Conservation (phyloP, 1,140 invertebrate genomes). For the Drosophila elegans region DNA sequence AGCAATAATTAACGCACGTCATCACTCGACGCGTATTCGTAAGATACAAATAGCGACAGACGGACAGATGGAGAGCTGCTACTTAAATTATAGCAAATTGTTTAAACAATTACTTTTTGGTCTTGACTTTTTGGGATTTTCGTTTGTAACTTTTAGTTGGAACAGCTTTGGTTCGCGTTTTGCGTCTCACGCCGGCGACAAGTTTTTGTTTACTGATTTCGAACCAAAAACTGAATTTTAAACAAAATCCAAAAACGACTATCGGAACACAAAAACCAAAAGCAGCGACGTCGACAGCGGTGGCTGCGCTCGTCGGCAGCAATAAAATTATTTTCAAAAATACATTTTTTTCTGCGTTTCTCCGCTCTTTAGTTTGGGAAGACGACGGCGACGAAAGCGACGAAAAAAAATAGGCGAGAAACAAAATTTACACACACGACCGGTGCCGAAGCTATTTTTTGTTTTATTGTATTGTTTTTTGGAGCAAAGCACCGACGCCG, state of each 20-base stretch:
- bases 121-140: slow-evolving; percentile 22
- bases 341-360: slow-evolving; percentile 54
- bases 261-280: slow-evolving; percentile 2
- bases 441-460: slow-evolving; percentile 28
- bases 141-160: slow-evolving; percentile 23
- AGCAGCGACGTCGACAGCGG: slow-evolving; percentile 32
- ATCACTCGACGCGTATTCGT: slow-evolving; percentile 46
- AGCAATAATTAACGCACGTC: slow-evolving; percentile 63
- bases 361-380: slow-evolving; percentile 32
- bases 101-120: slow-evolving; percentile 71
- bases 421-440: slow-evolving; percentile 40
- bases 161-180: slow-evolving; percentile 48
- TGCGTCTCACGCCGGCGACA: slow-evolving; percentile 82
- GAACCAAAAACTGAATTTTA: slow-evolving; percentile 79
- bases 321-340: slow-evolving; percentile 80
- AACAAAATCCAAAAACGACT: slow-evolving; percentile 71
- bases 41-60: slow-evolving; percentile 31
- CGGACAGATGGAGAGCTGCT: slow-evolving; percentile 24
- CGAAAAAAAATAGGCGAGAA: slow-evolving; percentile 45
- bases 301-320: slow-evolving; percentile 41
- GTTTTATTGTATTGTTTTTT: slow-evolving; percentile 24
- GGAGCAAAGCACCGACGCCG: slow-evolving; percentile 39
- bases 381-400: slow-evolving; percentile 26
- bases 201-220: slow-evolving; percentile 85
- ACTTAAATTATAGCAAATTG: slow-evolving; percentile 69